These are phyloP conservation scores for Clarias laeviceps DNA, from an alignment of 2,797 vertebrate genomes.

Conservation along the genomic window DNA sequence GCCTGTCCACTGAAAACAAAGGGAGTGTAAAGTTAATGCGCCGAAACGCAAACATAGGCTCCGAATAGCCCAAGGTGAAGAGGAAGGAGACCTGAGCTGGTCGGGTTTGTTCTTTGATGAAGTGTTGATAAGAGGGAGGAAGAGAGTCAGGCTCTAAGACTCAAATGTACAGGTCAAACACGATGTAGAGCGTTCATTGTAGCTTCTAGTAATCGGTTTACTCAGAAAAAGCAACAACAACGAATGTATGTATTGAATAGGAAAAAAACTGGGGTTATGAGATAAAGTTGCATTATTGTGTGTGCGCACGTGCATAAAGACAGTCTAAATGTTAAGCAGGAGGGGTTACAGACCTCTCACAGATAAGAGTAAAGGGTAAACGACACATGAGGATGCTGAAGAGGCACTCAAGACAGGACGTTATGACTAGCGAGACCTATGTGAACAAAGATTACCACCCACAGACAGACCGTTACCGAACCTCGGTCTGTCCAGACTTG, in stretches of 20 bases:
- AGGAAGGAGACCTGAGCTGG: constrained; percentile 52
- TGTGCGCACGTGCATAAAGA: background rate
- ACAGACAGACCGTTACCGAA: constrained; percentile 56
- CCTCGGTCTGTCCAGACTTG: constrained; percentile 52
- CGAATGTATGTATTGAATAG: background rate
- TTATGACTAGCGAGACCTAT: constrained; percentile 51
- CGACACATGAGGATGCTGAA: constrained; percentile 52
- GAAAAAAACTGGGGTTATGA: background rate
- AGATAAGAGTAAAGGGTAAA: constrained; percentile 68
- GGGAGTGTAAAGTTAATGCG: constrained; percentile 79
- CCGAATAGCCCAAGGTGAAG: constrained; percentile 51
- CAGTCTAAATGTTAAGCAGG: constrained; percentile 50
- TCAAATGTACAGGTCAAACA: constrained; percentile 15
- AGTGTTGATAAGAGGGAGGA: constrained; percentile 45
- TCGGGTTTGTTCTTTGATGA: constrained; percentile 52
- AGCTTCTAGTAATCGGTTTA: background rate
- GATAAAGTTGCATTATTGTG: background rate
- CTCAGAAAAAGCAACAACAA: background rate
- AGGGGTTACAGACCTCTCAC: constrained; percentile 54
- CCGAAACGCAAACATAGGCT: constrained; percentile 75
- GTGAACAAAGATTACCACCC: constrained; percentile 67
- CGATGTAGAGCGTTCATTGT: background rate
- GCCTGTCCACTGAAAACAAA: constrained; percentile 72
- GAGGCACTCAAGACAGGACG: constrained; percentile 59
- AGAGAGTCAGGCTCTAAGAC: constrained; percentile 21